phyloP scores from a whole-genome alignment of 2,888 invertebrate genomes.

The Melieria crassipennis region DNA sequence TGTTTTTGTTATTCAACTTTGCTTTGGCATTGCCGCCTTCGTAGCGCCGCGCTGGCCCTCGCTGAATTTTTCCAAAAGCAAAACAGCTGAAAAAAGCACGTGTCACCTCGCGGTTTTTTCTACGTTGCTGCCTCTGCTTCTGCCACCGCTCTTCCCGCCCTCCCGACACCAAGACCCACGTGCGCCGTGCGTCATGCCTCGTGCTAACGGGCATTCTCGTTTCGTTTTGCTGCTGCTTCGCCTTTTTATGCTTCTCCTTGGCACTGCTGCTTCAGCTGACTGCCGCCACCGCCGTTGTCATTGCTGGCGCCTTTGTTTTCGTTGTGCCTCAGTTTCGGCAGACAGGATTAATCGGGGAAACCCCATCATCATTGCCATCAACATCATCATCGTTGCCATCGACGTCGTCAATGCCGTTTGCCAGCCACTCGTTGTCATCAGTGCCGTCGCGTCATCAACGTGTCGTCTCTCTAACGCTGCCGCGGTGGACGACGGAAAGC shows the following conservation, averaged over 20 bases:
- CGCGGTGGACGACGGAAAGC: not conserved
- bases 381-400: conserved; percentile 27
- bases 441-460: not conserved
- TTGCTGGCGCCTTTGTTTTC: conserved; percentile 29
- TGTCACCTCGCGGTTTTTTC: conserved; percentile 55
- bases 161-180: not conserved
- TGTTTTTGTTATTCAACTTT: conserved; percentile 47
- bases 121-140: conserved; percentile 33
- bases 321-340: conserved; percentile 44
- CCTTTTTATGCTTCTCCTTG: conserved; percentile 14
- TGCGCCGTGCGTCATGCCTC: not conserved
- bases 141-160: conserved; percentile 30
- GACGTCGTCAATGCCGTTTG: conserved; percentile 21
- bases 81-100: conserved; percentile 65
- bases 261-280: conserved; percentile 15
- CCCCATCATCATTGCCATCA: conserved; percentile 44
- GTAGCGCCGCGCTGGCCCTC: not conserved
- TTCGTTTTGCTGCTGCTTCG: conserved; percentile 35
- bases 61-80: conserved; percentile 52
- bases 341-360: conserved; percentile 54
- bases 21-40: conserved; percentile 49
- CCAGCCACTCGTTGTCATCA: not conserved
- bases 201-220: not conserved
- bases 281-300: conserved; percentile 18
- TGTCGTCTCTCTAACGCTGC: not conserved